Evolutionary conservation across 2,888 invertebrate genomes (phyloP).

Genomic region (Didymodactylos carnosus): DNA sequence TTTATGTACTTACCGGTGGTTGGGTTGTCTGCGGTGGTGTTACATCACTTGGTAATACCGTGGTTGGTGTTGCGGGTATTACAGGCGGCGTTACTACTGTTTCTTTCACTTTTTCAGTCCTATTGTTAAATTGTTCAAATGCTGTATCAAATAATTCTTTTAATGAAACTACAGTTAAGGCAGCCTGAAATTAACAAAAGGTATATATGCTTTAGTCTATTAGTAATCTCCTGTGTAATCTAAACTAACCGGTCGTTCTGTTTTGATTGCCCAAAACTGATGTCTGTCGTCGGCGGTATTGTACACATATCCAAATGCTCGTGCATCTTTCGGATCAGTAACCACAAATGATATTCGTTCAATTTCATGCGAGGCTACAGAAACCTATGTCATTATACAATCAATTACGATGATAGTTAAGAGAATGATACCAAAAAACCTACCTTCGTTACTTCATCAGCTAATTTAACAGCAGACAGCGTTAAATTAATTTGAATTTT

Average conservation of each 20-base stretch:
- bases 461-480: conserved; percentile 72
- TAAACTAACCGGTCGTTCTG: conserved; percentile 50
- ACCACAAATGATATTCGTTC: conserved; percentile 97
- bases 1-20: not conserved
- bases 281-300: conserved; percentile 75
- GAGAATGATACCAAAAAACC: conserved; percentile 53
- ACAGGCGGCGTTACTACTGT: not conserved
- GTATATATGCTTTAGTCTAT: too few species aligned
- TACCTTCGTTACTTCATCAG: conserved; percentile 82
- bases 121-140: not conserved
- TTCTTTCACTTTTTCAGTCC: not conserved
- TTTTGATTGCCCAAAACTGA: conserved; percentile 94
- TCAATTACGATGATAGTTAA: not conserved
- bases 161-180: not conserved
- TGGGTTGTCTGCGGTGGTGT: not conserved
- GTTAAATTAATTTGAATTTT: conserved; percentile 83
- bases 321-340: conserved; percentile 82
- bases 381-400: not conserved
- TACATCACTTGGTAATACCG: too few species aligned
- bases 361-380: conserved; percentile 53
- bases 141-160: not conserved
- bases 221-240: too few species aligned
- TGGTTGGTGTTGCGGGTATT: too few species aligned
- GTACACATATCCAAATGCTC: conserved; percentile 94
- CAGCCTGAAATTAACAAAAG: too few species aligned